A percentile compares a stretch with the other conserved stretches of the same genome.
Conservation (phyloP, 1,140 invertebrate genomes). For the Bombyx mandarina region DNA sequence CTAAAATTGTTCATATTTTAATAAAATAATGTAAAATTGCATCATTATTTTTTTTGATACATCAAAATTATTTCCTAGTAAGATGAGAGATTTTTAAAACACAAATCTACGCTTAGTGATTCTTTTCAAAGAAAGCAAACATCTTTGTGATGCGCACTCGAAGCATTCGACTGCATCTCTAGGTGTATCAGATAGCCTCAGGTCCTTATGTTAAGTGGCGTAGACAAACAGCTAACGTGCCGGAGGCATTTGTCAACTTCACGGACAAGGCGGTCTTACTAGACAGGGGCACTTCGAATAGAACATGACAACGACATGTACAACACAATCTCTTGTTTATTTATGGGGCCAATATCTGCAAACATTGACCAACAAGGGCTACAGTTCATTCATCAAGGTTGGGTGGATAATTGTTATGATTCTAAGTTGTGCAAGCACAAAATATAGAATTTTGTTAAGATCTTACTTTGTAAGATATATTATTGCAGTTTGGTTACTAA, state of each 20-base stretch:
- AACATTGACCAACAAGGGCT: slow-evolving; percentile 1
- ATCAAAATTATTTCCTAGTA: no score
- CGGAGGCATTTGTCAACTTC: slow-evolving; percentile 42
- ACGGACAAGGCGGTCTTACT: slow-evolving; percentile 25
- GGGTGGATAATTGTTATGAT: no score
- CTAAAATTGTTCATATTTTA: no score
- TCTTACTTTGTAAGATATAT: no score
- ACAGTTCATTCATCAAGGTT: not conserved
- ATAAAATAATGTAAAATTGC: no score
- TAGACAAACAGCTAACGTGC: slow-evolving; percentile 24
- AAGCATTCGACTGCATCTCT: slow-evolving; percentile 1
- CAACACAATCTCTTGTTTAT: not conserved
- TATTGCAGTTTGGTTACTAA: no score
- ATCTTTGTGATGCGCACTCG: slow-evolving; percentile 1
- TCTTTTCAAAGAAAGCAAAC: not conserved
- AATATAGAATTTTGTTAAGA: no score
- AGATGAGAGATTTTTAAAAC: no score
- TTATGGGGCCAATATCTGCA: slow-evolving; percentile 4
- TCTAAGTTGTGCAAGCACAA: no score
- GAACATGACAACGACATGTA: slow-evolving; percentile 10
- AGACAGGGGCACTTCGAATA: slow-evolving; percentile 10
- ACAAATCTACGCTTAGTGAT: no score
- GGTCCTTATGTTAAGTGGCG: slow-evolving; percentile 27
- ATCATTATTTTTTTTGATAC: no score
- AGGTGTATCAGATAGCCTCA: slow-evolving; percentile 9